Conservation (phyloP, 2,113 vertebrate genomes). For the Aptenodytes patagonicus region DNA sequence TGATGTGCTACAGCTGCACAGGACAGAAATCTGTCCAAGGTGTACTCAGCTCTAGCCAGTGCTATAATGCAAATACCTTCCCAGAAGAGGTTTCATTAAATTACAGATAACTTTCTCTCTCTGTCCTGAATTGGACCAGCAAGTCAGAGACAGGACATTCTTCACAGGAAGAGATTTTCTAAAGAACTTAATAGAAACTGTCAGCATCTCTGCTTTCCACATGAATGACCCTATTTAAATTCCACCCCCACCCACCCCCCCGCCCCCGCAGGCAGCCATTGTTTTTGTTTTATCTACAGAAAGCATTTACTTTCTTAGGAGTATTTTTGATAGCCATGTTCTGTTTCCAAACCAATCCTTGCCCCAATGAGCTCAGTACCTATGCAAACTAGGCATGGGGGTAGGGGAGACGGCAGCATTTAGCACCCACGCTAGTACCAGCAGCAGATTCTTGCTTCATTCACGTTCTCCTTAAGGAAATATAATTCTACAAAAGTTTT, state of each 20-base stretch:
- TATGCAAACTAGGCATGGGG: neutral
- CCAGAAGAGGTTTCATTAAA: neutral
- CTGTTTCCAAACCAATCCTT: neutral
- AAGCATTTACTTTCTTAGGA: neutral
- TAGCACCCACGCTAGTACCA: neutral
- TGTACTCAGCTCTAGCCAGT: neutral
- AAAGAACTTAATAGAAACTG: neutral
- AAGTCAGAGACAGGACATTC: neutral
- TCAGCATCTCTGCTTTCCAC: neutral
- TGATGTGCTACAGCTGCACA: neutral
- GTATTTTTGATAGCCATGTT: neutral
- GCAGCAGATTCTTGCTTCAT: neutral
- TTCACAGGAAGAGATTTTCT: slow-evolving; percentile 13
- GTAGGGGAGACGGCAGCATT: neutral
- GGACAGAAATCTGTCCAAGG: neutral
- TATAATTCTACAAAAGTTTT: neutral
- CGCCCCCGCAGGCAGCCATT: neutral
- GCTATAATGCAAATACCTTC: neutral
- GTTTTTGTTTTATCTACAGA: slow-evolving; percentile 4
- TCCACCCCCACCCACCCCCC: too few relatives aligned
- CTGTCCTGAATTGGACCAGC: neutral
- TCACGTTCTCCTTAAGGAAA: neutral
- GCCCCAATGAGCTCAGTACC: neutral
- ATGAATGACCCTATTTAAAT: neutral
- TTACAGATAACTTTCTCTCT: neutral